phyloP scores from a whole-genome alignment of 1,140 invertebrate genomes.

The Drosophila hydei region DNA sequence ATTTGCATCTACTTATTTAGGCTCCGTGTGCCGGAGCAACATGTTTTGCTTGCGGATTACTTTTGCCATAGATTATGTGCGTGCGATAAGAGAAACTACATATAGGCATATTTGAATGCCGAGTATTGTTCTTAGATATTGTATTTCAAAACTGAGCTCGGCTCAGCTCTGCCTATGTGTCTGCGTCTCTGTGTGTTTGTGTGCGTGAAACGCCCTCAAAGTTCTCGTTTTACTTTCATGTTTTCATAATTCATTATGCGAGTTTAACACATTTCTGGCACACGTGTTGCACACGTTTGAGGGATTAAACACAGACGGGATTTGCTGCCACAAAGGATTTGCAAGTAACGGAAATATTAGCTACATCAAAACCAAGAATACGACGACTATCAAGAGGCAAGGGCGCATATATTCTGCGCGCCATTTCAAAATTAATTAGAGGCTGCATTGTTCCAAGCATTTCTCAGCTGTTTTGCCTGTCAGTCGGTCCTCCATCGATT shows the following conservation, averaged over 20 bases:
- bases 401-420: neutral
- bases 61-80: conserved; percentile 52
- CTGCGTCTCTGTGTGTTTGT: neutral
- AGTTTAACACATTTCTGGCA: conserved; percentile 51
- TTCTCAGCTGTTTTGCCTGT: conserved; percentile 36
- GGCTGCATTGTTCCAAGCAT: conserved; percentile 8
- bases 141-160: conserved; percentile 42
- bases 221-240: conserved; percentile 51
- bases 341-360: conserved; percentile 50
- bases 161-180: conserved; percentile 6
- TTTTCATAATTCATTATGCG: conserved; percentile 56
- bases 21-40: conserved; percentile 24
- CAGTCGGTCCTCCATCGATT: neutral
- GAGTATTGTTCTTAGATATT: conserved; percentile 37
- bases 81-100: conserved; percentile 43
- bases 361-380: conserved; percentile 18
- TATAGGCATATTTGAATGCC: conserved; percentile 38
- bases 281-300: conserved; percentile 61
- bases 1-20: conserved; percentile 54
- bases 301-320: conserved; percentile 39
- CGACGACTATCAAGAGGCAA: neutral
- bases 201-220: conserved; percentile 40
- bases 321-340: conserved; percentile 38
- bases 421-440: conserved; percentile 38
- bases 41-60: conserved; percentile 56